phyloP scores from a whole-genome alignment of 1,140 invertebrate species.

The Drosophila kepulauana region DNA sequence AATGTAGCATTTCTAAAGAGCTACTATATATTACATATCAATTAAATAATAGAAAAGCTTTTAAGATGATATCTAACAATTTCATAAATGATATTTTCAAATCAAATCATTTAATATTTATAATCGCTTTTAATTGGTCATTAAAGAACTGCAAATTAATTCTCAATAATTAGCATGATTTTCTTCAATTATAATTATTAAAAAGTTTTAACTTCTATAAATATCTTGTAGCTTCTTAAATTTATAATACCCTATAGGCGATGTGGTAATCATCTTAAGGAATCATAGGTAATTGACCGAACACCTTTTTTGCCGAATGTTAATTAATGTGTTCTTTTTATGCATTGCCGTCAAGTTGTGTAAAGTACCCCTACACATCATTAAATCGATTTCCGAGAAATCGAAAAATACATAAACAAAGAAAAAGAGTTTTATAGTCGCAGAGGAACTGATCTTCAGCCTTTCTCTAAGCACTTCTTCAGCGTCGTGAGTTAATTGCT shows the following conservation, averaged over 20 bases:
- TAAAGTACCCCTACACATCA: constrained; percentile 8
- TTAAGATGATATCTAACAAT: no score
- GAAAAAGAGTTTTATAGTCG: neutral
- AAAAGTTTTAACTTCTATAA: no score
- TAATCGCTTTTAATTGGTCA: no score
- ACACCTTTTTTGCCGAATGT: constrained; percentile 6
- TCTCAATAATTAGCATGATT: no score
- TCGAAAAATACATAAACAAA: constrained; percentile 1
- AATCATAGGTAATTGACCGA: constrained; percentile 17
- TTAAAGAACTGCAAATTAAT: no score
- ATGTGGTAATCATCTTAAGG: neutral
- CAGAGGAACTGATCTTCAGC: neutral
- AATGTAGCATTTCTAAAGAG: no score
- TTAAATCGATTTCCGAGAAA: constrained; percentile 9
- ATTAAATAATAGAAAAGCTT: no score
- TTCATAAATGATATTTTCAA: no score
- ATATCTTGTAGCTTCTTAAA: neutral
- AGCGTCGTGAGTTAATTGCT: constrained; percentile 28
- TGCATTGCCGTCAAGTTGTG: constrained; percentile 1
- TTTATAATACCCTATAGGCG: neutral
- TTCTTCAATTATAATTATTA: no score
- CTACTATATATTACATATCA: no score
- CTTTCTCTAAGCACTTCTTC: constrained; percentile 8
- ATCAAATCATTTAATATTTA: no score
- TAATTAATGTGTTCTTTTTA: constrained; percentile 2